phyloP scores from a whole-genome alignment of 1,140 invertebrate genomes.

The Ceratosolen fusciceps region DNA sequence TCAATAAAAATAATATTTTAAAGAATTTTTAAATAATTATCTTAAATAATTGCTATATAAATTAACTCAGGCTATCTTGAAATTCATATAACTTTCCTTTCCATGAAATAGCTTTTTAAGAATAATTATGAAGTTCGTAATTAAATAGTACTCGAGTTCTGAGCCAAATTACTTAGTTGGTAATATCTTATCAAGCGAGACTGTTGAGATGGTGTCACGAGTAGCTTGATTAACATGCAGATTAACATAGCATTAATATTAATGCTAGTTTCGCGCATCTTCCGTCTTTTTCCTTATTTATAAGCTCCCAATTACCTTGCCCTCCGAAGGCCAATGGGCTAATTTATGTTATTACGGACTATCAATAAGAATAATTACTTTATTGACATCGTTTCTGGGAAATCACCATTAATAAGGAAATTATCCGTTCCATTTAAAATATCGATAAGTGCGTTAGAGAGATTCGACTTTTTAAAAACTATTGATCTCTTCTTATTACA shows the following conservation, averaged over 20 bases:
- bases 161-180: not conserved
- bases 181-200: not conserved
- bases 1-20: too few species aligned
- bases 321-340: constrained; percentile 23
- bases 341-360: constrained; percentile 59
- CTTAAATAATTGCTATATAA: too few species aligned
- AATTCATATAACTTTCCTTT: too few species aligned
- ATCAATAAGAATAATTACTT: constrained; percentile 64
- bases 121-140: not conserved
- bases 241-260: constrained; percentile 57
- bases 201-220: not conserved
- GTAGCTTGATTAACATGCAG: constrained; percentile 50
- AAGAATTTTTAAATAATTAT: too few species aligned
- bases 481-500: not conserved
- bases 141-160: not conserved
- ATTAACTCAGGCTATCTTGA: too few species aligned
- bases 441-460: constrained; percentile 39
- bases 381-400: constrained; percentile 60
- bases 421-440: constrained; percentile 18
- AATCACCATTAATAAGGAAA: constrained; percentile 40
- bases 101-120: not conserved
- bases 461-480: not conserved
- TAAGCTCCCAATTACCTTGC: constrained; percentile 57
- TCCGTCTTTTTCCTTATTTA: constrained; percentile 58
- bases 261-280: constrained; percentile 38